Evolutionary conservation across 53 echinoderm and acorn worm genomes (phyloP).

Genomic region (Echinarachnius parma): DNA sequence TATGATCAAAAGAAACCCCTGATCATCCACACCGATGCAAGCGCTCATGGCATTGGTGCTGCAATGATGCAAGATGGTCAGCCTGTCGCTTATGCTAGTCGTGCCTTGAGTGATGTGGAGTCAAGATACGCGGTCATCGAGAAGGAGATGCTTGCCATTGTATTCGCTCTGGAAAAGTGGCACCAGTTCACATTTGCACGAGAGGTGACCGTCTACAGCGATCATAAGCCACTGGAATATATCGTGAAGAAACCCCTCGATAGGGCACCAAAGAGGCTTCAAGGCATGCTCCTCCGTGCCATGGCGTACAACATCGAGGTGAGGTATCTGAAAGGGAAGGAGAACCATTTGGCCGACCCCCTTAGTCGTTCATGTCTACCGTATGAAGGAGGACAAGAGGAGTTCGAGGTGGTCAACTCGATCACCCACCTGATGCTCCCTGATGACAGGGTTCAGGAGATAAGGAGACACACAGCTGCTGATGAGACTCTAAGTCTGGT

Average conservation of each 20-base stretch:
- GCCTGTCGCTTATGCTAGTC: no score
- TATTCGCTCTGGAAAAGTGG: no score
- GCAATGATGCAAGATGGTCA: no score
- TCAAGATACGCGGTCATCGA: no score
- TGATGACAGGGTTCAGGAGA: no score
- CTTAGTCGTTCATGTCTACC: constrained; percentile 50
- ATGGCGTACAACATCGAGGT: constrained; percentile 37
- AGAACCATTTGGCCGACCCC: constrained; percentile 45
- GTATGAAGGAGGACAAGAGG: constrained; percentile 32
- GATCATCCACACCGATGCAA: no score
- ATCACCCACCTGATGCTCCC: no score
- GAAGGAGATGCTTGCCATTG: no score
- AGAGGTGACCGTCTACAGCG: no score
- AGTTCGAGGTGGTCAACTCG: constrained; percentile 44
- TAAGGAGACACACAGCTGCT: constrained; percentile 17
- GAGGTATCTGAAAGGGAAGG: constrained; percentile 38
- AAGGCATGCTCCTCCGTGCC: constrained; percentile 48
- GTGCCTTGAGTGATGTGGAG: no score
- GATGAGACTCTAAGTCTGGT: constrained; percentile 22
- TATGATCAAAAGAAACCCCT: constrained; percentile 20
- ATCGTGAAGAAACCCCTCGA: constrained; percentile 50
- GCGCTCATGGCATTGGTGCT: no score
- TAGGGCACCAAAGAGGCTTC: constrained; percentile 42
- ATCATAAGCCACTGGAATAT: constrained; percentile 49
- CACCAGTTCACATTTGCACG: no score